These are phyloP conservation scores for Lateolabrax maculatus DNA, from an alignment of 2,797 vertebrate species.

Conservation along the genomic window DNA sequence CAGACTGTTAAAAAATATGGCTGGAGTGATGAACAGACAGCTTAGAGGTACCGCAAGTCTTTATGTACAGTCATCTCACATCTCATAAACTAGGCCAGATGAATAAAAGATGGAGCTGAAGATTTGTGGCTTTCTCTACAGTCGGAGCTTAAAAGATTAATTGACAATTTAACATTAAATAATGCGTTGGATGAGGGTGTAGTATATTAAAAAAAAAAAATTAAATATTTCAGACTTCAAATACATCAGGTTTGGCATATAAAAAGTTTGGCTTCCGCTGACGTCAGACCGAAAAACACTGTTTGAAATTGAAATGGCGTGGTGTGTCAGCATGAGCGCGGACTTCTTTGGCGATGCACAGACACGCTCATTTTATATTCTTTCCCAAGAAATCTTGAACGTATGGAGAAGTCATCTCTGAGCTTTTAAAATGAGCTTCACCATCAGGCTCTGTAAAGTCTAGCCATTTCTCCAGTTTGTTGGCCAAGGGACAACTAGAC, in stretches of 20 bases:
- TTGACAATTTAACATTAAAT: slow-evolving; percentile 71
- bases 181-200: slow-evolving; percentile 40
- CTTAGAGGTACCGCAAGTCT: slow-evolving; percentile 11
- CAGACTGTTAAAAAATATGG: slow-evolving; percentile 44
- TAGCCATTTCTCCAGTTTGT: slow-evolving; percentile 15
- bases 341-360: slow-evolving; percentile 20
- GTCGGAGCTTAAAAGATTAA: slow-evolving; percentile 65
- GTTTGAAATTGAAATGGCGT: slow-evolving; percentile 47
- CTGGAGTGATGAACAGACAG: slow-evolving; percentile 39
- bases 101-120: slow-evolving; percentile 68
- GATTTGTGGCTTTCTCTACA: slow-evolving; percentile 61
- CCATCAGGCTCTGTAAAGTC: slow-evolving; percentile 8
- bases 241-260: slow-evolving; percentile 49
- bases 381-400: slow-evolving; percentile 19
- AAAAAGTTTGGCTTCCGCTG: slow-evolving; percentile 31
- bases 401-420: slow-evolving; percentile 36
- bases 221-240: slow-evolving; percentile 33
- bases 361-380: slow-evolving; percentile 26
- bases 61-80: too few species aligned
- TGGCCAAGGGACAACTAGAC: slow-evolving; percentile 26
- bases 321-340: slow-evolving; percentile 28
- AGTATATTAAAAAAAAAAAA: slow-evolving; percentile 10
- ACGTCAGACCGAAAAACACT: slow-evolving; percentile 39
- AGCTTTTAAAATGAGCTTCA: slow-evolving; percentile 28
- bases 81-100: slow-evolving; percentile 61